Evolutionary conservation across 1,140 invertebrate species (phyloP).

Genomic region (Caligus rogercresseyi): DNA sequence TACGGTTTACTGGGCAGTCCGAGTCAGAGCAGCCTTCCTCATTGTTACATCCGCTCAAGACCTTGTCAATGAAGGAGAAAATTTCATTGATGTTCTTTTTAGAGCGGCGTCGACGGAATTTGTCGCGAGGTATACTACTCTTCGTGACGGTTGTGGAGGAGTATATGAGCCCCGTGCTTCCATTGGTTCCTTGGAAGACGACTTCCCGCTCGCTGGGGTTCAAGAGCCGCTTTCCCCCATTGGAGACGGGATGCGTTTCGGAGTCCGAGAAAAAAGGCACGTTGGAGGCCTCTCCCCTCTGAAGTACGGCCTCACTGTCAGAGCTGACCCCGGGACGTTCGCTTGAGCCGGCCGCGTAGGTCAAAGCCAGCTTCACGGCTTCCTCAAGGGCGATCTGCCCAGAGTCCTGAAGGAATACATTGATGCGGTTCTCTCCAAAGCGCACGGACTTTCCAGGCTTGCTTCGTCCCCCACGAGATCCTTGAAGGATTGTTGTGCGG

Average conservation of each 20-base stretch:
- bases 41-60: neutral
- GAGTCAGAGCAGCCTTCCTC: neutral
- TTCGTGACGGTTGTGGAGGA: neutral
- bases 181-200: neutral
- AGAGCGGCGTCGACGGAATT: neutral
- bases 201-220: neutral
- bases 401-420: slow-evolving; percentile 16
- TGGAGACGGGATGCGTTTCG: neutral
- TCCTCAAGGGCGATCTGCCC: slow-evolving; percentile 10
- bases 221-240: neutral
- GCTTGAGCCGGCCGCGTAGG: neutral
- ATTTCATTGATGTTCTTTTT: slow-evolving; percentile 9
- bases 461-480: neutral
- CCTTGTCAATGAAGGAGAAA: slow-evolving; percentile 15
- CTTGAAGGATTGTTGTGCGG: slow-evolving; percentile 2
- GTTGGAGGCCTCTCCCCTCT: neutral
- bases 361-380: slow-evolving; percentile 6
- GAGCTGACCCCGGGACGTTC: neutral
- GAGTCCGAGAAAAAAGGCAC: neutral
- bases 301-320: slow-evolving; percentile 8
- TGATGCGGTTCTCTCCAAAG: slow-evolving; percentile 16
- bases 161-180: neutral
- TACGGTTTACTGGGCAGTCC: neutral
- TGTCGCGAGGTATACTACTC: neutral
- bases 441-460: slow-evolving; percentile 12